Evolutionary conservation across 30 jellyfish, hydroid and myxozoan species (phyloP).

Genomic region (Mastigias papua): DNA sequence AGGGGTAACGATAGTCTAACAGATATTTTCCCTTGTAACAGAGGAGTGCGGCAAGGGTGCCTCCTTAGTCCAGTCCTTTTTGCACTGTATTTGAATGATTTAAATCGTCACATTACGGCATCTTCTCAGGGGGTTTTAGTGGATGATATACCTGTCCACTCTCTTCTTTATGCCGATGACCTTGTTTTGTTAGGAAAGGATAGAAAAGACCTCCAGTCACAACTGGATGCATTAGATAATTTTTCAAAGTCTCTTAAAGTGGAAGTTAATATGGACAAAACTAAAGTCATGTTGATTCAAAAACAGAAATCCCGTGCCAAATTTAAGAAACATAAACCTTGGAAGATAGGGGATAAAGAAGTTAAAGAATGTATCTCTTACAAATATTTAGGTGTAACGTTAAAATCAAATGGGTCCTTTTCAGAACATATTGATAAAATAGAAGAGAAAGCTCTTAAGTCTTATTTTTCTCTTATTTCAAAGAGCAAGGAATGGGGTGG

Average conservation of each 20-base stretch:
- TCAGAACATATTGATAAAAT: conserved; percentile 31
- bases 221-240: conserved; percentile 10
- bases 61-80: conserved; percentile 57
- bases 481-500: conserved; percentile 56
- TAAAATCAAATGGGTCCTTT: conserved; percentile 26
- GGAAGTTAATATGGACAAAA: conserved; percentile 37
- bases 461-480: conserved; percentile 41
- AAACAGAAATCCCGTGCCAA: conserved; percentile 17
- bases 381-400: conserved; percentile 10
- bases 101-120: conserved; percentile 22
- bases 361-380: conserved; percentile 15
- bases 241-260: conserved; percentile 27
- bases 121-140: conserved; percentile 40
- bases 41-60: conserved; percentile 68
- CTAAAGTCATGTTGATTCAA: conserved; percentile 23
- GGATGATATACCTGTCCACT: neutral
- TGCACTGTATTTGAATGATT: conserved; percentile 59
- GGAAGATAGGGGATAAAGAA: conserved; percentile 29
- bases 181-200: conserved; percentile 35
- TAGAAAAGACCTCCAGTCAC: conserved; percentile 46
- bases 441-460: conserved; percentile 40
- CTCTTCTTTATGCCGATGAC: conserved; percentile 39
- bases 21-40: conserved; percentile 36
- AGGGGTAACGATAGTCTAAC: conserved; percentile 57
- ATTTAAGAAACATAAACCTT: neutral